phyloP scores from a whole-genome alignment of 2,113 vertebrate genomes.

The Notothenia coriiceps region DNA sequence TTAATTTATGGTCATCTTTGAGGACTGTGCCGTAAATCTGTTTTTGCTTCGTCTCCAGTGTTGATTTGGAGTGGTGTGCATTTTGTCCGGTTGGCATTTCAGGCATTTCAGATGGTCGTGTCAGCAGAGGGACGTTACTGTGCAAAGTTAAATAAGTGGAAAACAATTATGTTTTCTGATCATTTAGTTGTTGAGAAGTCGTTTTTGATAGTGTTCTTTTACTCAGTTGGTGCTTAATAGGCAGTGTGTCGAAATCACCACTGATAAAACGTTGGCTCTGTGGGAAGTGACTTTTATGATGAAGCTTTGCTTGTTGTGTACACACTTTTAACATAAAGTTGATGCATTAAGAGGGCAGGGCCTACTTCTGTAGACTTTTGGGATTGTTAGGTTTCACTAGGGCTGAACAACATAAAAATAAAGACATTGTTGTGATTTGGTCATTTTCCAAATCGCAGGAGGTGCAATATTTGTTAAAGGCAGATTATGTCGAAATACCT shows the following conservation, averaged over 20 bases:
- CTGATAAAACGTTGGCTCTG: background rate
- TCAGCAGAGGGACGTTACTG: conserved; percentile 20
- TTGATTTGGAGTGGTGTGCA: background rate
- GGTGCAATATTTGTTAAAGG: too few relatives aligned
- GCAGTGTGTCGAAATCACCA: background rate
- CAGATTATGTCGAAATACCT: too few relatives aligned
- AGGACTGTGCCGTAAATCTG: background rate
- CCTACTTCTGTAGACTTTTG: too few relatives aligned
- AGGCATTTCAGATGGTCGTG: conserved; percentile 59
- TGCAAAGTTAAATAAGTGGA: background rate
- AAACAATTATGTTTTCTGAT: too few relatives aligned
- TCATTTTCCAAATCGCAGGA: too few relatives aligned
- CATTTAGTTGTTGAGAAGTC: background rate
- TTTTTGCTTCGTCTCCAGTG: conserved; percentile 7
- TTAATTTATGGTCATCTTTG: conserved; percentile 18
- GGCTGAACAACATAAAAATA: too few relatives aligned
- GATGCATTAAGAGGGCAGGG: background rate
- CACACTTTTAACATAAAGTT: background rate
- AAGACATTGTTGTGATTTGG: too few relatives aligned
- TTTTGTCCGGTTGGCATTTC: conserved; percentile 36
- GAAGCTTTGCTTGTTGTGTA: background rate
- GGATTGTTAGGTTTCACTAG: background rate
- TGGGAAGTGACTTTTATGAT: conserved; percentile 3
- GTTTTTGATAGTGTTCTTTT: conserved; percentile 1
- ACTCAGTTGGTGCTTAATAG: background rate